Evolutionary conservation across 2,797 vertebrate species (phyloP), one percentile per base, ranked within the genome.

Genomic region (Artibeus lituratus): DNA sequence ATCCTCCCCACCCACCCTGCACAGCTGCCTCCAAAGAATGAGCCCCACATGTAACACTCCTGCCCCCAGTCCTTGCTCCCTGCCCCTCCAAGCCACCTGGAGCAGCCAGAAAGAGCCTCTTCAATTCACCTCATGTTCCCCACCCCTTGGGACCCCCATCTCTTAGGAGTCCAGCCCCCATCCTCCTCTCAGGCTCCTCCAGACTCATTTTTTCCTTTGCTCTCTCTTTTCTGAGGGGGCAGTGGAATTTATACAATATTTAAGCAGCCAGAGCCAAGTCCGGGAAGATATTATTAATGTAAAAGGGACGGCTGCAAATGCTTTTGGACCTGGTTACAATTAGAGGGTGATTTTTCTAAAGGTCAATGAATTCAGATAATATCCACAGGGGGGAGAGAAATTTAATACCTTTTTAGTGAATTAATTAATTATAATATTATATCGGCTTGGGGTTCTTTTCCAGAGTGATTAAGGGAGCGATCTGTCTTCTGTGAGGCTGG

Each of bases 351-450:
- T 99, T 99, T 99, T 99, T 98, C 99, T 99, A 99, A 99, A 99
- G 99, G 99, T 99, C 99, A 99, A 99, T 99, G 99, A 99, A 99
- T 99, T 99, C 99, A 99, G 99, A 99, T 99, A 99, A 99, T 99
- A 99, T 99, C 99, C 99, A 99, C 99, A 99, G 99, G 99, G 98
- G 99, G 99, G 99, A 99, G 99, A 99, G 99, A 99, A 99, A 99
- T 99, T 99, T 99, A 99, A 99, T 99, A 99, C 99, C 99, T 99
- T 98, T 99, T 99, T 99, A 99, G 99, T 99, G 99, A 99, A 99
- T 99, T 99, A 99, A 99, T 99, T 99, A 99, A 99, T 99, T 99
- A 99, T 99, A 99, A 99, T 99, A 99, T 99, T 99, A 99, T 99
- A 99, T 99, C 99, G 98, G 99, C 99, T 99, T 99, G 99, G 99